Conservation (phyloP, 2,113 vertebrate genomes). For the Mungos mungo region DNA sequence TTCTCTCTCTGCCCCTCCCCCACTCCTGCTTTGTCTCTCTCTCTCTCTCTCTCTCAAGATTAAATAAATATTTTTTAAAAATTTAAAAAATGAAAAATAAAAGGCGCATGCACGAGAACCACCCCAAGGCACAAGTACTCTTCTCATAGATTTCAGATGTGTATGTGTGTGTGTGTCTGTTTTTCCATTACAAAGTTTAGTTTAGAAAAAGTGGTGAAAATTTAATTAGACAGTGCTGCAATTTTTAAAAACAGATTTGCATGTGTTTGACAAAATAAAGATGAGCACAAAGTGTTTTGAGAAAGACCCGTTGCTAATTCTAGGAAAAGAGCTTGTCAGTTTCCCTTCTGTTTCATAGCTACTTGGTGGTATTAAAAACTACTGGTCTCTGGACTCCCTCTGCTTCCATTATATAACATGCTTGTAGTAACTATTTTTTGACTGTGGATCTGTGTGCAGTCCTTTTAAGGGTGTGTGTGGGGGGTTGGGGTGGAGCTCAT, state of each 20-base stretch:
- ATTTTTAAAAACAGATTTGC: neutral
- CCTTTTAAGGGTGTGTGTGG: neutral
- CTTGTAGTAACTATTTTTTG: constrained; percentile 39
- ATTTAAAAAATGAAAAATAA: neutral
- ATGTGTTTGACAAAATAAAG: neutral
- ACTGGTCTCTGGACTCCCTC: neutral
- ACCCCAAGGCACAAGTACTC: neutral
- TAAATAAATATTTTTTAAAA: too few species aligned
- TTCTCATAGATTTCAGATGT: neutral
- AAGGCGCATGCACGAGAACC: neutral
- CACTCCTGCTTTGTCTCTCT: too few species aligned
- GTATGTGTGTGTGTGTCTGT: neutral
- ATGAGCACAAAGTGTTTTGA: neutral
- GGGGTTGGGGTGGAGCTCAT: neutral
- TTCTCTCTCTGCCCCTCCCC: too few species aligned
- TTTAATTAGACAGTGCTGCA: neutral
- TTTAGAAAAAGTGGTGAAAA: constrained; percentile 27
- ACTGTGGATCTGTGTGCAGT: neutral
- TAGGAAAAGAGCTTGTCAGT: neutral
- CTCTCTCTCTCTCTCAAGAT: too few species aligned
- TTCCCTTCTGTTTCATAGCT: neutral
- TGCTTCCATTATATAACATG: neutral
- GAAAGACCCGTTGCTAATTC: neutral
- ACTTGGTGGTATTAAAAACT: neutral
- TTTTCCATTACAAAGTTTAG: neutral